A percentile compares a stretch with the other conserved stretches of the same genome.
These are phyloP conservation scores for Koerneria pararmatus DNA, from an alignment of 2,888 invertebrate genomes.

Conservation along the genomic window DNA sequence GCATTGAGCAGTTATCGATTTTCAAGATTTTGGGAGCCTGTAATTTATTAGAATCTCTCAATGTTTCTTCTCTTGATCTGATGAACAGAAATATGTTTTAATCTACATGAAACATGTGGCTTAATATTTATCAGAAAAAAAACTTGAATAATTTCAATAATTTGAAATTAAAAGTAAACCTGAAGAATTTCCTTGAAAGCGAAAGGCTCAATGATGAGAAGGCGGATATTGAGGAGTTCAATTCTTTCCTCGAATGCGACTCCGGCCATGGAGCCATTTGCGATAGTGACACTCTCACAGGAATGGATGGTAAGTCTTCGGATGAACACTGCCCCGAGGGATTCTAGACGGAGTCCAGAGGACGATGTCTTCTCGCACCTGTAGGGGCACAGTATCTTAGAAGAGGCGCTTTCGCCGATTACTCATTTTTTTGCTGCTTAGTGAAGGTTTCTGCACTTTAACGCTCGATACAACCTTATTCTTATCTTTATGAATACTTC, in stretches of 20 bases:
- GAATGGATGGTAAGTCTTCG: slow-evolving; percentile 40
- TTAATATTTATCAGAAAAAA: no score
- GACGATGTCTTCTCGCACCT: slow-evolving; percentile 38
- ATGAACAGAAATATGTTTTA: background rate
- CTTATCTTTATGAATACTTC: no score
- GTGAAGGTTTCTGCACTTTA: no score
- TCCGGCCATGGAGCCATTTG: slow-evolving; percentile 39
- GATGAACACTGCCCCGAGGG: slow-evolving; percentile 39
- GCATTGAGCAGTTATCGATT: slow-evolving; percentile 15
- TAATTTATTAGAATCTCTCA: background rate
- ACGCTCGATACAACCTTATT: slow-evolving; percentile 13
- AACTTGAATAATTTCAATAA: no score
- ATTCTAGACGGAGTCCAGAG: slow-evolving; percentile 33
- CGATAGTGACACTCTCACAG: slow-evolving; percentile 37
- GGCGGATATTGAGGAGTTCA: background rate
- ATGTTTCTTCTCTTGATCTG: background rate
- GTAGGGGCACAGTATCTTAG: background rate
- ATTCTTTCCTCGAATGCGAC: slow-evolving; percentile 12
- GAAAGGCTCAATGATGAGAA: slow-evolving; percentile 12
- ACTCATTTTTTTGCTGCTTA: no score
- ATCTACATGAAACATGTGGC: background rate
- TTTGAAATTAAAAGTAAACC: no score
- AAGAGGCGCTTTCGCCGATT: slow-evolving; percentile 11
- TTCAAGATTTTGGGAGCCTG: slow-evolving; percentile 20
- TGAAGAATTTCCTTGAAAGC: slow-evolving; percentile 12